phyloP scores from a whole-genome alignment of 2,888 invertebrate genomes.

The Rhingia rostrata region DNA sequence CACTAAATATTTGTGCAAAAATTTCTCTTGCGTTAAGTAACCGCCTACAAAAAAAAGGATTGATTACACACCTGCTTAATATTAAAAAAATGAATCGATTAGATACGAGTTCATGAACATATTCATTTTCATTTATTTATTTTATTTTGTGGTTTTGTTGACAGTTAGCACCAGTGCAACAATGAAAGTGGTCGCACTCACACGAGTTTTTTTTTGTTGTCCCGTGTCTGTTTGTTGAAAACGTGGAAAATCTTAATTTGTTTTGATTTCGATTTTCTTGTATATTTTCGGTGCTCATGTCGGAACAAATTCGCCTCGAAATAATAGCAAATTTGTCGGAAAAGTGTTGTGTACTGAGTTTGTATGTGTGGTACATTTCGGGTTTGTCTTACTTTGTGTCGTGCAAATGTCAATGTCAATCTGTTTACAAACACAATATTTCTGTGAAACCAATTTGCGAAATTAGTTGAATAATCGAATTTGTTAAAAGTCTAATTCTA shows the following conservation, averaged over 20 bases:
- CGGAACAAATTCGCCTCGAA: conserved; percentile 19
- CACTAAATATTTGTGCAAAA: conserved; percentile 36
- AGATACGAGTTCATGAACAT: conserved; percentile 31
- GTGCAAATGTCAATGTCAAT: conserved; percentile 36
- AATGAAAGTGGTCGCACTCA: conserved; percentile 31
- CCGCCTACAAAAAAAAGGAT: conserved; percentile 21
- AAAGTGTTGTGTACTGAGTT: conserved; percentile 10
- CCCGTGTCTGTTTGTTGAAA: not conserved
- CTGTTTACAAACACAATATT: conserved; percentile 17
- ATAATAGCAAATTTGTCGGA: not conserved
- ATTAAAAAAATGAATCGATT: conserved; percentile 12
- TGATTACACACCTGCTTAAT: conserved; percentile 17
- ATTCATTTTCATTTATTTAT: conserved; percentile 14
- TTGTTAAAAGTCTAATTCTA: not conserved
- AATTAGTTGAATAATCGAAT: conserved; percentile 3
- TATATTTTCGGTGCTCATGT: not conserved
- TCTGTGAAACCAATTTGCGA: not conserved
- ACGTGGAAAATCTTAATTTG: conserved; percentile 7
- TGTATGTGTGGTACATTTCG: not conserved
- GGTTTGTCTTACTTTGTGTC: not conserved
- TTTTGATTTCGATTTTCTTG: not conserved
- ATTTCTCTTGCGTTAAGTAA: conserved; percentile 56
- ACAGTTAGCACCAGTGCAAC: conserved; percentile 25
- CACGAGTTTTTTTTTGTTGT: conserved; percentile 2
- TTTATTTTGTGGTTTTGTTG: not conserved